Conservation (phyloP, 2,113 vertebrate genomes). For the Gymnobelideus leadbeateri region DNA sequence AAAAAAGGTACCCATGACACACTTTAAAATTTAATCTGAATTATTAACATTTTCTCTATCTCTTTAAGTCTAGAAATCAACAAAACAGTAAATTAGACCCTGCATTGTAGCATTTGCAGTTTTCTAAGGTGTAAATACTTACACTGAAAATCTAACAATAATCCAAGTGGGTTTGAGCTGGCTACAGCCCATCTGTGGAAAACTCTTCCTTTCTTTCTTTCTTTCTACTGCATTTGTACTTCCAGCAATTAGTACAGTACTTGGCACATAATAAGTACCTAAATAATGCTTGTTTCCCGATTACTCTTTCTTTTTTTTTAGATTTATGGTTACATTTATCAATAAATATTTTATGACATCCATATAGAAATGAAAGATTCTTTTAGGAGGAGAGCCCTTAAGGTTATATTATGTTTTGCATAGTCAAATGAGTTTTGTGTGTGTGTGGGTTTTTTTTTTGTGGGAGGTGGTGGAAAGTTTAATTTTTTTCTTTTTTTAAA, state of each 20-base stretch:
- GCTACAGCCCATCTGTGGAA: neutral
- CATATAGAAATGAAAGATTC: neutral
- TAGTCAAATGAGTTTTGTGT: neutral
- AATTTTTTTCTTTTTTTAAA: too few species aligned
- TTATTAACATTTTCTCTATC: neutral
- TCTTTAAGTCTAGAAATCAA: neutral
- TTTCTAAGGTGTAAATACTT: neutral
- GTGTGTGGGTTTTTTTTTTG: too few species aligned
- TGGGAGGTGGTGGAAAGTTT: too few species aligned
- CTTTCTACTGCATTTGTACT: neutral
- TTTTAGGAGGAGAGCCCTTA: neutral
- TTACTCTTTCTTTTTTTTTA: too few species aligned
- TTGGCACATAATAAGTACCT: neutral
- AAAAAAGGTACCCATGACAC: neutral
- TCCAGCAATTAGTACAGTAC: neutral
- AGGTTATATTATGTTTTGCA: neutral
- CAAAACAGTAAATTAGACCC: neutral
- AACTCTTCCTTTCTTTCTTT: neutral
- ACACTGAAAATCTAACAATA: neutral
- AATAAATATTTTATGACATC: neutral
- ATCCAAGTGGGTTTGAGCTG: neutral
- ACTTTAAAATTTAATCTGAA: neutral
- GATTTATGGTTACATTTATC: neutral
- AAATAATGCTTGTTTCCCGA: neutral
- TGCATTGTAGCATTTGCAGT: neutral